Evolutionary conservation across 2,113 vertebrate genomes (phyloP), one percentile per base, ranked within the genome.

Genomic region (Ceyx melanurus): DNA sequence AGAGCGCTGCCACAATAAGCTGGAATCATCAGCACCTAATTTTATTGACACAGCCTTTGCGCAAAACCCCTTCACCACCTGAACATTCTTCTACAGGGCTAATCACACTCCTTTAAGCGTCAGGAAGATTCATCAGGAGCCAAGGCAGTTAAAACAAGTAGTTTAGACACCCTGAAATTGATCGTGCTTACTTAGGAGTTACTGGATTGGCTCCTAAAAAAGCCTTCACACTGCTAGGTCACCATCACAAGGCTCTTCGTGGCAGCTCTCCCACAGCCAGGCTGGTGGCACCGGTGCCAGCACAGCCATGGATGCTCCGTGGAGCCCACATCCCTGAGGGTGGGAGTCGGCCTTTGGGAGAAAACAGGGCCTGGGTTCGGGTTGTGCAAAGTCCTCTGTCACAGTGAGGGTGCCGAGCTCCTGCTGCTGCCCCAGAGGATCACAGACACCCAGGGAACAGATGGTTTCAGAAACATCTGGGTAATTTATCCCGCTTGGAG

Each of bases 141-240:
- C 35, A 33, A 48, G 54, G 48, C 77, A 1, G 86, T 84, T 84
- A 72, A 81, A 92, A 90, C 93, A 90, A 75, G 88, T 48, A 48
- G 29, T 48, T 88, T 8, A 88, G 70, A 56, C 43, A 33, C 25
- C 42, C 31, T 64, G 45, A 65, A 89, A 90, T 56, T 45, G 50
- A 64, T 64, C 22, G n/a, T 22, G 42, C 46, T 90, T 54, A 46
- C 48, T 71, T 42, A 16, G 0, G 4, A 72, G 72, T 67, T 83
- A 90, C 81, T 70, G 50, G 66, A 65, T 72, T 11, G 23, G 40
- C 86, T 92, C 73, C 83, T 89, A 67, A 93, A 89, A 89, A 88
- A 72, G 45, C 45, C 62, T 67, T 61, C 74, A 31, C 18, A 45
- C 6, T 13, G n/a, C 40, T 0, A 7, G 37, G 45, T 67, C 80